These are phyloP conservation scores for Cepaea hortensis DNA, from an alignment of 2,888 invertebrate species.

Conservation along the genomic window DNA sequence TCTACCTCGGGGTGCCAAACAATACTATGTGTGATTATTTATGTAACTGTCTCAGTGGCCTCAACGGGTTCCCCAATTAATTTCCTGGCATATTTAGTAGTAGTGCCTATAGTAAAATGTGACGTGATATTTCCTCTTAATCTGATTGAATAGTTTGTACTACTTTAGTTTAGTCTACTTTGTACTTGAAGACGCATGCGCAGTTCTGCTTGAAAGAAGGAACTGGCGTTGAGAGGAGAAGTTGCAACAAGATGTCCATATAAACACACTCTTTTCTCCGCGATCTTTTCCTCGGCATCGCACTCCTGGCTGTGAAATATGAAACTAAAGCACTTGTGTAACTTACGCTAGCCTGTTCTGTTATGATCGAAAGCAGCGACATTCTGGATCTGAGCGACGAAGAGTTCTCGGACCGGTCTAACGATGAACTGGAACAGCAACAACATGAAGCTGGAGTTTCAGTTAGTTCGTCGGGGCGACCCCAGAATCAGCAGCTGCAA, in stretches of 20 bases:
- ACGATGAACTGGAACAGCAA: constrained; percentile 36
- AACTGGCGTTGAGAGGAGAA: constrained; percentile 42
- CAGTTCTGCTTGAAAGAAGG: constrained; percentile 33
- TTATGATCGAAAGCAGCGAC: constrained; percentile 49
- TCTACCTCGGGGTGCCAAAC: no score
- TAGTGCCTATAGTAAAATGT: no score
- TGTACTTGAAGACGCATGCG: constrained; percentile 38
- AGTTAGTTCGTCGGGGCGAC: not conserved
- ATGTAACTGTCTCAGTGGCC: no score
- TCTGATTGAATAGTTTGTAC: constrained; percentile 29
- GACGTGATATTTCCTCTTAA: not conserved
- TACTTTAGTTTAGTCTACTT: constrained; percentile 37
- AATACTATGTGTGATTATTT: no score
- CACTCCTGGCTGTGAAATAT: constrained; percentile 23
- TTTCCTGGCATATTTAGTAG: no score
- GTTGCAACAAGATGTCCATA: constrained; percentile 18
- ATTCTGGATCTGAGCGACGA: constrained; percentile 50
- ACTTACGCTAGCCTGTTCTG: constrained; percentile 29
- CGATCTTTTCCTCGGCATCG: not conserved
- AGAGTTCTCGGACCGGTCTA: constrained; percentile 43
- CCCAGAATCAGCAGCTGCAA: no score
- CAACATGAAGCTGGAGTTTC: not conserved
- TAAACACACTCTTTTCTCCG: no score
- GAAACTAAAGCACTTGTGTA: constrained; percentile 17
- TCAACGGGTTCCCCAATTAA: no score